Conservation (phyloP, 2,113 vertebrate genomes). For the Caloenas nicobarica region DNA sequence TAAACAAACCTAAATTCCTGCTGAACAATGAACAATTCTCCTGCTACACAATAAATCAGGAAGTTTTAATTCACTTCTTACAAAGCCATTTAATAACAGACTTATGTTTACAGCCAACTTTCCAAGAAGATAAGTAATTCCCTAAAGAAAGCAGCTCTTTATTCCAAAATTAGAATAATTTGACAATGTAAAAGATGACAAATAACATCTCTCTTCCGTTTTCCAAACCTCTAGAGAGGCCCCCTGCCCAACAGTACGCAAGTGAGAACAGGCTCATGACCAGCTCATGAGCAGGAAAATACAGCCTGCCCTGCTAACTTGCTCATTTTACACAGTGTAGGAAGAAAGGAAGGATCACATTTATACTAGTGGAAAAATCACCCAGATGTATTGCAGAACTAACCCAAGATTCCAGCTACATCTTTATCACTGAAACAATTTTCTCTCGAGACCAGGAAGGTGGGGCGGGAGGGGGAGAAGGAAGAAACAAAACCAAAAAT, state of each 20-base stretch:
- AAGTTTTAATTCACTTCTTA: slow-evolving; percentile 50
- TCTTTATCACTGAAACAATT: background rate
- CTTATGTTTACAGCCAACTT: slow-evolving; percentile 44
- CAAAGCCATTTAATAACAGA: slow-evolving; percentile 41
- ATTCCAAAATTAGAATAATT: slow-evolving; percentile 34
- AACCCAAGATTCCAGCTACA: background rate
- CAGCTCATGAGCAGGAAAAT: background rate
- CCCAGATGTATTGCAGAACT: background rate
- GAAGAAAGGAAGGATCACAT: background rate
- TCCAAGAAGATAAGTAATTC: slow-evolving; percentile 50
- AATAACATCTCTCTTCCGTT: slow-evolving; percentile 4
- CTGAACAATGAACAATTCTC: slow-evolving; percentile 45
- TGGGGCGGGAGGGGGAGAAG: too few relatives aligned
- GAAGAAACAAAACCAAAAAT: background rate
- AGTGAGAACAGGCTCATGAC: background rate
- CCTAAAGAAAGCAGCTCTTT: slow-evolving; percentile 45
- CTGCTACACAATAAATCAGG: slow-evolving; percentile 46
- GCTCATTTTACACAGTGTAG: background rate
- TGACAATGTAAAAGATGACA: slow-evolving; percentile 31
- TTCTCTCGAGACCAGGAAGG: background rate
- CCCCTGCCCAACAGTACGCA: background rate
- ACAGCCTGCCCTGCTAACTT: background rate
- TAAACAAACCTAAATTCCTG: slow-evolving; percentile 41
- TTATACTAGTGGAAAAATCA: background rate
- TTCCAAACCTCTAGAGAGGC: background rate